phyloP scores from a whole-genome alignment of 2,888 invertebrate species.

The Xestia sexstrigata region DNA sequence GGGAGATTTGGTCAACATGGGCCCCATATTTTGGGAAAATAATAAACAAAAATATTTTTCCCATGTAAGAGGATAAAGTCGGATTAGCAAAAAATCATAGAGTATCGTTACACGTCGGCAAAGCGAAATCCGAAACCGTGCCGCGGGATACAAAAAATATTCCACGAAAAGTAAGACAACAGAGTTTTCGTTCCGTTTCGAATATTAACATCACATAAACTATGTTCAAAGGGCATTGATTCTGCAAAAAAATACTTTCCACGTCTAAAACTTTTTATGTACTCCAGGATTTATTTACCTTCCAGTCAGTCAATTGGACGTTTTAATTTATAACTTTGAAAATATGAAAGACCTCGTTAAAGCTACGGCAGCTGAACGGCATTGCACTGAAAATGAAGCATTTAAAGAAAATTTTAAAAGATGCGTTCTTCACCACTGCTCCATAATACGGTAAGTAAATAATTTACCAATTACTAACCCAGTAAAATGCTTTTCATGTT shows the following conservation, averaged over 20 bases:
- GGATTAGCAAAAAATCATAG: constrained; percentile 42
- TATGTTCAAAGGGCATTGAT: constrained; percentile 58
- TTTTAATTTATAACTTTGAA: constrained; percentile 80
- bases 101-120: constrained; percentile 11
- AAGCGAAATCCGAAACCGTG: constrained; percentile 27
- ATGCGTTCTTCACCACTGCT: constrained; percentile 72
- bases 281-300: constrained; percentile 63
- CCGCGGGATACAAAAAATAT: constrained; percentile 43
- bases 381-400: constrained; percentile 74
- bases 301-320: constrained; percentile 80
- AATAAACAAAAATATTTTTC: constrained; percentile 27
- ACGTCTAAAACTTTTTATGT: constrained; percentile 21
- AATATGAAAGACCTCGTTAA: constrained; percentile 77
- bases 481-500: constrained; percentile 13
- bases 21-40: constrained; percentile 29
- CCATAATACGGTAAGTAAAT: constrained; percentile 72
- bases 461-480: background rate
- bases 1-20: constrained; percentile 37
- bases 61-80: constrained; percentile 30
- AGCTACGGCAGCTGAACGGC: constrained; percentile 66
- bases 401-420: constrained; percentile 73
- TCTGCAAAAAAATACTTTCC: constrained; percentile 27
- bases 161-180: constrained; percentile 51
- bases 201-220: constrained; percentile 57
- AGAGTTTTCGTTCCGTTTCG: constrained; percentile 61